Base-by-base conservation (phyloP, 2,113 vertebrate genomes). In the Triplophysa siluroides region DNA sequence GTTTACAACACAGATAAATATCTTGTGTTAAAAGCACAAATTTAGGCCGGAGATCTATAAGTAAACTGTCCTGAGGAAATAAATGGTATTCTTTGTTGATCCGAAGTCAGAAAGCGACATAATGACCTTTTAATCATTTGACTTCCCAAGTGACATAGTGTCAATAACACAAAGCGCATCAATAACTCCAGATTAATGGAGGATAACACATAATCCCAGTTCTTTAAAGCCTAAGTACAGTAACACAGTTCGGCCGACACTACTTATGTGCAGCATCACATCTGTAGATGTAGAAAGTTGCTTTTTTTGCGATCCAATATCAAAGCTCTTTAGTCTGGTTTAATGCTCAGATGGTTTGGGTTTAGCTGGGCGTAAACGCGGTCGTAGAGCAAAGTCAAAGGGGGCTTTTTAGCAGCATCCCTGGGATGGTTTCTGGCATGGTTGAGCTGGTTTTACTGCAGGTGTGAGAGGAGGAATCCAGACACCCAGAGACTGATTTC, bases 391-490 rank as follows among this genome's bases (percentile, higher is more conserved):
- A 81, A 65, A 71, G n/a, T 61, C 38, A 72, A 78, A 24, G 21
- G 47, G 0, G 43, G 45, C 66, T 12, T 65, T 78, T 61, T 24
- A 52, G 65, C 24, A 68, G 19, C 54, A 74, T 64, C 83, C 61
- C 47, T 21, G 67, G 69, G 11, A 68, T 43, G 33, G 45, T 33
- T 61, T 69, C 58, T 66, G 33, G 18, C 24, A 69, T 14, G 69
- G 65, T n/a, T 85, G 81, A 81, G 65, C 54, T 76, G 52, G 73
- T 78, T 66, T 75, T 70, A 69, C 29, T 78, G 79, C 79, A 78
- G 60, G 61, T 81, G 67, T 79, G 67, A 78, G 77, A 78, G 81
- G 74, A 78, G 64, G 24, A 29, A 65, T 73, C 81, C 58, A 79
- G 62, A 45, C 73, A 76, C 61, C 80, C 52, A 18, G 63, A 76